These are phyloP conservation scores for Scaptodrosophila latifasciaeformis DNA, from an alignment of 2,888 invertebrate genomes.

Conservation along the genomic window DNA sequence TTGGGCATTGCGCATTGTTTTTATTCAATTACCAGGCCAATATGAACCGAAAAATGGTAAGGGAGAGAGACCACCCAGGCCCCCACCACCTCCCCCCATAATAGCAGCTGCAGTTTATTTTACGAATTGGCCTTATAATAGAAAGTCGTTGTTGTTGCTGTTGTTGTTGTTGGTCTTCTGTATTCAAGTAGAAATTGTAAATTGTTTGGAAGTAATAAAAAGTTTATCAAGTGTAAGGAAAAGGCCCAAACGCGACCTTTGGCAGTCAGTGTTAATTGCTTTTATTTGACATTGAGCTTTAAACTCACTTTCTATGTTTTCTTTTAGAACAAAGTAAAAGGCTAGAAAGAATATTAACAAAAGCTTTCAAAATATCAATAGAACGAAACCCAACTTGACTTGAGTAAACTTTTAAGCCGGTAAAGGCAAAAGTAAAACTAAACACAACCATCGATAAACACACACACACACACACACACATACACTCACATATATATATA, in stretches of 20 bases:
- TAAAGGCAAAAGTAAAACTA: constrained; percentile 39
- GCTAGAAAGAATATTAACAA: neutral
- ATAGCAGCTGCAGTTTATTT: constrained; percentile 35
- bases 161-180: constrained; percentile 17
- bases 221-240: constrained; percentile 63
- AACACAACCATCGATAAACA: constrained; percentile 9
- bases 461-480: too few relatives aligned
- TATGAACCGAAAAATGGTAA: too few relatives aligned
- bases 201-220: constrained; percentile 70
- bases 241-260: constrained; percentile 36
- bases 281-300: constrained; percentile 17
- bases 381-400: constrained; percentile 30
- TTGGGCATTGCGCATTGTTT: constrained; percentile 47
- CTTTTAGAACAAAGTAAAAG: neutral
- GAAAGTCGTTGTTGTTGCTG: constrained; percentile 21
- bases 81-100: too few relatives aligned
- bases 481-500: too few relatives aligned
- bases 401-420: constrained; percentile 31
- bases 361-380: constrained; percentile 22
- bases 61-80: too few relatives aligned
- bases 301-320: constrained; percentile 14
- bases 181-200: constrained; percentile 54
- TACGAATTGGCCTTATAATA: constrained; percentile 18
- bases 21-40: constrained; percentile 58
- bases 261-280: constrained; percentile 51